These are phyloP conservation scores for Xestobium rufovillosum DNA, from an alignment of 2,888 invertebrate species.

Conservation along the genomic window DNA sequence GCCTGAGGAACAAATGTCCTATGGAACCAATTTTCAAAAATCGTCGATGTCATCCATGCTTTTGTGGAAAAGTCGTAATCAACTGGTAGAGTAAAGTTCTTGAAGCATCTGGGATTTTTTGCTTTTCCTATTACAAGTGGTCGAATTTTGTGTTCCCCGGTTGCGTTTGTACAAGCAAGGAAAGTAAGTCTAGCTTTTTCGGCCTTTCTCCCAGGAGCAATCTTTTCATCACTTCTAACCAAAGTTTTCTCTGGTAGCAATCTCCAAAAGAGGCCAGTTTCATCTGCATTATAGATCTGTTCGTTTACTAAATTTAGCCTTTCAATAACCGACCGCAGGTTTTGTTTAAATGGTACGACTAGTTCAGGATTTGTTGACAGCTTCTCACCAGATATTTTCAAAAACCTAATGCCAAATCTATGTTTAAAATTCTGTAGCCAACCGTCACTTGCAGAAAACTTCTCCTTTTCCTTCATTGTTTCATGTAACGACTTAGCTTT, in stretches of 20 bases:
- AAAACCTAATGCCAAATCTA: slow-evolving; percentile 28
- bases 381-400: slow-evolving; percentile 27
- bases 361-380: slow-evolving; percentile 22
- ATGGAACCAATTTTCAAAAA: too few relatives aligned
- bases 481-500: slow-evolving; percentile 30
- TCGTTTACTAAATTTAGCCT: slow-evolving; percentile 12
- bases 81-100: too few relatives aligned
- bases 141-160: too few relatives aligned
- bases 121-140: too few relatives aligned
- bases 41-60: too few relatives aligned
- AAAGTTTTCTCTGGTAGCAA: slow-evolving; percentile 14
- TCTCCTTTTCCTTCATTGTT: slow-evolving; percentile 28
- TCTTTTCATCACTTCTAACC: too few relatives aligned
- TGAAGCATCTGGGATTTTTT: too few relatives aligned
- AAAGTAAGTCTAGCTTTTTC: too few relatives aligned
- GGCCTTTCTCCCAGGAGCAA: too few relatives aligned
- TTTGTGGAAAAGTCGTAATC: too few relatives aligned
- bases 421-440: slow-evolving; percentile 34
- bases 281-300: slow-evolving; percentile 16
- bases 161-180: too few relatives aligned
- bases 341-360: slow-evolving; percentile 26
- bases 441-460: slow-evolving; percentile 31
- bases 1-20: too few relatives aligned
- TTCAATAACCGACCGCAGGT: slow-evolving; percentile 23
- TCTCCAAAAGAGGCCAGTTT: slow-evolving; percentile 13